Evolutionary conservation across 2,888 invertebrate species (phyloP).

Genomic region (Isotomurus palustris): DNA sequence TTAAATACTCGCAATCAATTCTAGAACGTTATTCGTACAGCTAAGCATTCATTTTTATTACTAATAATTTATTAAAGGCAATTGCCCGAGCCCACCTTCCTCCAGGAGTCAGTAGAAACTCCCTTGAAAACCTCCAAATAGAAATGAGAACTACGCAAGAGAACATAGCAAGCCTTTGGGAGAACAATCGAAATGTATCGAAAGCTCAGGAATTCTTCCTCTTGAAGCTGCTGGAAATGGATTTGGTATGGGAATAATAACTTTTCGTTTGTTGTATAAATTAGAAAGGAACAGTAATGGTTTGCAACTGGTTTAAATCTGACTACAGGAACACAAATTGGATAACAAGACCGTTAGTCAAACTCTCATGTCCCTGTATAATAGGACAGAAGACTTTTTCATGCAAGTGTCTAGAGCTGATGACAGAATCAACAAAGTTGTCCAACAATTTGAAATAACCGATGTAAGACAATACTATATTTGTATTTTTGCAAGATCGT

Average conservation of each 20-base stretch:
- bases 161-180: neutral
- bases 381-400: constrained; percentile 29
- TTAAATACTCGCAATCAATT: too few species aligned
- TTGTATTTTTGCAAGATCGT: neutral
- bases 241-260: constrained; percentile 21
- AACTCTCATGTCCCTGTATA: constrained; percentile 25
- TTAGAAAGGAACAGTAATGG: neutral
- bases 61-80: too few species aligned
- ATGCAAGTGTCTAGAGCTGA: constrained; percentile 27
- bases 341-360: constrained; percentile 31
- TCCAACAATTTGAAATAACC: constrained; percentile 36
- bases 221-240: constrained; percentile 32
- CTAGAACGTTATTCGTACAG: too few species aligned
- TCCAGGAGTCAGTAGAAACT: too few species aligned
- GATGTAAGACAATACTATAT: constrained; percentile 20
- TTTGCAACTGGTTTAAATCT: neutral
- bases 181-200: constrained; percentile 24
- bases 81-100: too few species aligned
- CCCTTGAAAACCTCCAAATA: neutral
- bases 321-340: constrained; percentile 27
- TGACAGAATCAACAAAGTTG: constrained; percentile 31
- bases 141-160: neutral
- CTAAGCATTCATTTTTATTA: too few species aligned
- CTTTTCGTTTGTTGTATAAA: neutral
- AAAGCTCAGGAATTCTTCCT: constrained; percentile 35